Base-by-base conservation (phyloP, 1,140 invertebrate species). In the Euura saliciscinereae region DNA sequence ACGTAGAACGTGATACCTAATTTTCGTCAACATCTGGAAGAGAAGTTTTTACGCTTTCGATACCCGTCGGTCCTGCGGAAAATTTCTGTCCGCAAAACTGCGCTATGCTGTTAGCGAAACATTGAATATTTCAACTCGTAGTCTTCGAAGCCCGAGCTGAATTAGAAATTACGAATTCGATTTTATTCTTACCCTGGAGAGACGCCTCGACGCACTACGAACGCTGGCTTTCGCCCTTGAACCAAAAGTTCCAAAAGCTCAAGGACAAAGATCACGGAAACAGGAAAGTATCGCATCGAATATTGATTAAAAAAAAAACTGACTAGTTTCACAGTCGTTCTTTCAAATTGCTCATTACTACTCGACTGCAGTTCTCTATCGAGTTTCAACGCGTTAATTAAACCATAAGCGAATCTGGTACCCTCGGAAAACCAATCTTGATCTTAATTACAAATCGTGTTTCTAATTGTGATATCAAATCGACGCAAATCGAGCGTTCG, bases 401-500 rank as follows among this genome's bases (percentile, higher is more conserved):
- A 28, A 28, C 28, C 28, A 28, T 1, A 28, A 28, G 28, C 28
- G 28, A 28, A 28, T 28, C 28, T 28, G 28, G 28, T 28, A 28
- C 28, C 28, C 28, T 28, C 28, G 28, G 28, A 28, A 28, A 28
- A 59, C 8, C 51, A 59, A 59, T 59, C 51, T 59, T 11, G 51
- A 59, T 59, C 51, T 59, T 59, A 59, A 59, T 59, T 59, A 59
- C 51, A n/a, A 59, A n/a, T n/a, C 51, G 8, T 59, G 51, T 59
- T 59, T 59, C 51, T 59, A 59, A 59, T 59, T 59, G 13, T 4
- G 13, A 8, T 59, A 59, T 59, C 6, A 11, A 11, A 59, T 59
- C 13, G 51, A n/a, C 51, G 51, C 13, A 59, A 59, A 59, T 59
- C 51, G 51, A 59, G 51, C 51, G 8, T 11, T 59, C 51, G 10